Evolutionary conservation across 2,888 invertebrate genomes (phyloP), one percentile per base, ranked within the genome.

Genomic region (Pterostichus madidus): DNA sequence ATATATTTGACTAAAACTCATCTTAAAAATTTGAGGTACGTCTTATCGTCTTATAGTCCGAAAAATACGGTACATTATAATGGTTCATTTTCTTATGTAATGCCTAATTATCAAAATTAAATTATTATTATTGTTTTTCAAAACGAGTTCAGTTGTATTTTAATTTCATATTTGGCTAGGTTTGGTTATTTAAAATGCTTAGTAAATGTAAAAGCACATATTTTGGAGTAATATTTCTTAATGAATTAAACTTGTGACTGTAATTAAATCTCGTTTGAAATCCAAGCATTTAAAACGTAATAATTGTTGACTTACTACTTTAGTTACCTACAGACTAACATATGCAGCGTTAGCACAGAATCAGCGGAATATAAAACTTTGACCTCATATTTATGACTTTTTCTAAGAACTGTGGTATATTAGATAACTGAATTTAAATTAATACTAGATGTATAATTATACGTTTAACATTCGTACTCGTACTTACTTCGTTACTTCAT

Each of bases 261-360:
- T 59, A 59, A 59, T 59, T 59, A 59, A 10, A 59, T 64, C 39
- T 64, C 17, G 32, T 64, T 64, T 64, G 64, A 35, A 39, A 64
- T 39, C 39, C 73, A 49, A 73, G 46, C 73, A 49, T 46, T 73
- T 73, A 73, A 73, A 39, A 8, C 17, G 17, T n/a, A 68, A 68
- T 68, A 39, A 68, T 39, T 68, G 68, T 68, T 68, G 73, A 73
- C 24, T 46, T 73, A 73, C 73, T 73, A 73, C 46, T 73, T 46
- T 35, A 73, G 46, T 73, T 73, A 73, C 73, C 73, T 49, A 73
- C 46, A 73, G 73, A 73, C 15, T 39, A 39, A 49, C 11, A 17
- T 24, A 46, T 31, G 73, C 73, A 15, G 15, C 13, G n/a, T 44
- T 11, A 46, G 73, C 46, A 73, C 5, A 24, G 24, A 15, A 46